Conservation (phyloP, 2,888 invertebrate genomes). For the Lamproptera curius region DNA sequence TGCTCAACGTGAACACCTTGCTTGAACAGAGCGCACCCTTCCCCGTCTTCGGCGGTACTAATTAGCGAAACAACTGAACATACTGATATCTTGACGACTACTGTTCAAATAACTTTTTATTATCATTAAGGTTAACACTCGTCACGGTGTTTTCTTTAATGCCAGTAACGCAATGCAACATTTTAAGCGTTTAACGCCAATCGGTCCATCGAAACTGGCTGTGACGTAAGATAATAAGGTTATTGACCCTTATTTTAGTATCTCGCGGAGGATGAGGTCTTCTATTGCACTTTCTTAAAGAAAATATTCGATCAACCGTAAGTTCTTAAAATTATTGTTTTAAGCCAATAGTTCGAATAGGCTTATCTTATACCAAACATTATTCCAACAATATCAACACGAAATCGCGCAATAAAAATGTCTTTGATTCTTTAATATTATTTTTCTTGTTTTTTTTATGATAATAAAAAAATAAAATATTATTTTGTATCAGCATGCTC, state of each 20-base stretch:
- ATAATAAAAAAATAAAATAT: too few relatives aligned
- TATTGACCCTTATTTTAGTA: slow-evolving; percentile 21
- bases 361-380: too few relatives aligned
- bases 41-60: slow-evolving; percentile 24
- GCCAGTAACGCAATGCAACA: neutral
- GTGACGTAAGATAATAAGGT: slow-evolving; percentile 27
- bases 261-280: slow-evolving; percentile 3
- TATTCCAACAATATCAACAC: too few relatives aligned
- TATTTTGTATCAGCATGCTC: too few relatives aligned
- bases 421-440: too few relatives aligned
- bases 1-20: slow-evolving; percentile 62
- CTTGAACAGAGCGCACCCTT: slow-evolving; percentile 52
- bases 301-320: neutral
- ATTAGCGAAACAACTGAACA: slow-evolving; percentile 25
- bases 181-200: slow-evolving; percentile 7
- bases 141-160: slow-evolving; percentile 13
- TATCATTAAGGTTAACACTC: slow-evolving; percentile 23
- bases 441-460: too few relatives aligned
- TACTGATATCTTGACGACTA: slow-evolving; percentile 19
- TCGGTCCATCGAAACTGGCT: slow-evolving; percentile 9
- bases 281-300: slow-evolving; percentile 5
- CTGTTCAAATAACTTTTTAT: slow-evolving; percentile 24
- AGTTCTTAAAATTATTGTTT: neutral
- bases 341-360: too few relatives aligned
- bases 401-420: too few relatives aligned